Base-by-base conservation (phyloP, 1,140 invertebrate genomes). In the Chelonus insularis region DNA sequence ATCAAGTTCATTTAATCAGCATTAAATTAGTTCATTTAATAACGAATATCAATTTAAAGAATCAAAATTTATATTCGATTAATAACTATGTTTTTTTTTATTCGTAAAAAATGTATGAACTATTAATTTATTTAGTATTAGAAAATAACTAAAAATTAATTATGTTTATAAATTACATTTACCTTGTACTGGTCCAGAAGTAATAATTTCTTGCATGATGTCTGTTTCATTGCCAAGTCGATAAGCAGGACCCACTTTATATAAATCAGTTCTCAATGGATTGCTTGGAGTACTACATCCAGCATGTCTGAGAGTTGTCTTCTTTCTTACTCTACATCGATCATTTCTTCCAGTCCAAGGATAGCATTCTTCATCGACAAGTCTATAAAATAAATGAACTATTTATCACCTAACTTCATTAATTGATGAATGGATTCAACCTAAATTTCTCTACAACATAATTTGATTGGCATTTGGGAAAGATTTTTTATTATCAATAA, bases 161-260 rank as follows among this genome's bases (percentile, higher is more conserved):
- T 39, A n/a, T n/a, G n/a, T 14, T 59, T 36, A 59, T 47, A 50
- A 11, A 2, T 61, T 43, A 57, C 71, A 84, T 47, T 72, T 83
- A 94, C 92, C 92, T 88, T 97, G 95, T 0, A 97, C 93, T n/a
- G 95, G 95, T 59, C 96, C 96, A 43, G 93, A 95, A 16, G 86
- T 87, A 73, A 89, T 83, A 45, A 97, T 96, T 75, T 97, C 95
- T 63, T 90, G 86, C 92, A 94, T 95, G 60, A 98, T 97, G 72
- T 95, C 93, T 8, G 86, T 85, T 70, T 91, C 88, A 45, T 86
- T 86, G 29, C 85, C 85, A 11, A 97, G 80, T 62, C 89, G 85
- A 81, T 96, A 95, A 6, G 93, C 90, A 0, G 95, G 94, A 0
- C 91, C 92, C 5, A 91, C 89, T 65, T 89, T 88, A 76, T 93